Base-by-base conservation (phyloP, 2,113 vertebrate genomes). In the Eublepharis macularius region DNA sequence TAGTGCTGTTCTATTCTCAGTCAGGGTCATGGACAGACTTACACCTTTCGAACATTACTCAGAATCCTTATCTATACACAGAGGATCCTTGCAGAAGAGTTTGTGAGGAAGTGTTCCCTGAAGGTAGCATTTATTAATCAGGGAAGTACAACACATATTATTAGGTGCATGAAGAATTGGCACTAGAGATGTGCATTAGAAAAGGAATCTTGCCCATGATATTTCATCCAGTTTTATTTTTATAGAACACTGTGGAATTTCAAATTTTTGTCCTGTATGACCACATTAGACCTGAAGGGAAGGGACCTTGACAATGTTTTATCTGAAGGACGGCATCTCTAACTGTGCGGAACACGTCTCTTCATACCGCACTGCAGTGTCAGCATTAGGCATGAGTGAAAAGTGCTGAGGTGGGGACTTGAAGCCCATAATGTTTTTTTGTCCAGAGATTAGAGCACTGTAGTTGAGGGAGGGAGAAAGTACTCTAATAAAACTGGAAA, bases 391-490 rank as follows among this genome's bases (percentile, higher is more conserved):
- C 60, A 6, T 80, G 76, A 91, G 41, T 1, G 66, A 76, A 86
- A 92, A 91, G 36, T 76, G 73, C 47, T 89, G 76, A 89, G 85
- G 36, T 70, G 47, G 72, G 60, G 54, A 88, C 84, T 73, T 81
- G 0, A 2, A 34, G 2, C 34, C 3, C 21, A n/a, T 82, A 77
- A 69, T 92, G 82, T 32, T 12, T 12, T 85, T 86, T 54, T 82
- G 4, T 84, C 85, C 73, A 88, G n/a, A 70, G 34, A 91, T 80
- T 87, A 81, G 4, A 47, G 16, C 68, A 6, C 12, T 89, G 76
- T 2, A 85, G 60, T n/a, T 85, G 51, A 86, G 17, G 39, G 36
- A 24, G 17, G 63, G n/a, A 36, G 82, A 81, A 70, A 39, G 43
- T 79, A 74, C 4, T 41, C 3, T 80, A 86, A 76, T 76, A 83